Evolutionary conservation across 2,113 vertebrate species (phyloP).

Genomic region (Macrotis lagotis): DNA sequence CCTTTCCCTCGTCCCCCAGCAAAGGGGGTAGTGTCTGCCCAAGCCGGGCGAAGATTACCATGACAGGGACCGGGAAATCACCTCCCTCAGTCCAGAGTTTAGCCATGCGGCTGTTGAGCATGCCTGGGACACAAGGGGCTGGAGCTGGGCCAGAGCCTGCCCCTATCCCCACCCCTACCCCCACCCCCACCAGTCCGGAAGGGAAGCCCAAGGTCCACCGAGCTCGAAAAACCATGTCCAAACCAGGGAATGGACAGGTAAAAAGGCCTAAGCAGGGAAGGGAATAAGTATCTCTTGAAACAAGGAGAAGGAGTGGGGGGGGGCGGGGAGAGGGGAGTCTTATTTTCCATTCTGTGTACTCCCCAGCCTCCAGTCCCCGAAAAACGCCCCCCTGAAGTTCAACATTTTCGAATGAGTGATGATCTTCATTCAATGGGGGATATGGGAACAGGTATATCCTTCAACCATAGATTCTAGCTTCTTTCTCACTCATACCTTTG

Average conservation of each 20-base stretch:
- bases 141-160: conserved; percentile 72
- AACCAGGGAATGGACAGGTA: conserved; percentile 87
- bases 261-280: conserved; percentile 62
- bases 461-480: not conserved
- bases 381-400: conserved; percentile 78
- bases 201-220: conserved; percentile 88
- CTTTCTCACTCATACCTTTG: not conserved
- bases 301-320: not conserved
- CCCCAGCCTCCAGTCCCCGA: conserved; percentile 73
- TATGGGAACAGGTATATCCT: conserved; percentile 69
- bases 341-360: not conserved
- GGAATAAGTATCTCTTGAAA: not conserved
- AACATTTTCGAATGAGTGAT: conserved; percentile 75
- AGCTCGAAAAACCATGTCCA: conserved; percentile 93
- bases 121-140: conserved; percentile 72
- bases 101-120: conserved; percentile 81
- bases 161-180: conserved; percentile 67
- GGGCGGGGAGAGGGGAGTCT: not conserved
- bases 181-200: conserved; percentile 69
- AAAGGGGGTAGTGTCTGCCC: conserved; percentile 73
- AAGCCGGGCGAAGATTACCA: conserved; percentile 92
- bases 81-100: conserved; percentile 80
- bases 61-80: conserved; percentile 88
- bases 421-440: conserved; percentile 71
- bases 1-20: conserved; percentile 84